A percentile compares a stretch with the other conserved stretches of the same genome.
Evolutionary conservation across 2,113 vertebrate genomes (phyloP).

Genomic region (Cyprinodon brontotheroides): DNA sequence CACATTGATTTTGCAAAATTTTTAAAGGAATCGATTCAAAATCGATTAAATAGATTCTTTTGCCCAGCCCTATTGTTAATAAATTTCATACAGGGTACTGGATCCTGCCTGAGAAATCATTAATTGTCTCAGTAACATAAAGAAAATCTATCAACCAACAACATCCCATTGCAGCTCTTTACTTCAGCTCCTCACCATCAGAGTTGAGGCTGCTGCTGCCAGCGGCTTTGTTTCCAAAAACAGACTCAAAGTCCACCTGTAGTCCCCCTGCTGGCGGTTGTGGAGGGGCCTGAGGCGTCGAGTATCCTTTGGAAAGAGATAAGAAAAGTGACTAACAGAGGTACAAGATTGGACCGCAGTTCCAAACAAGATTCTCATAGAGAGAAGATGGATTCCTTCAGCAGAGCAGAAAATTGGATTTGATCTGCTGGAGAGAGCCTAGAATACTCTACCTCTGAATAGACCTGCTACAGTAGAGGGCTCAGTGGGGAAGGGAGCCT

Average conservation of each 20-base stretch:
- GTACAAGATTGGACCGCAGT: background rate
- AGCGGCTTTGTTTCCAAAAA: conserved; percentile 93
- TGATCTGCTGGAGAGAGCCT: conserved; percentile 37
- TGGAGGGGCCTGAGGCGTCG: conserved; percentile 87
- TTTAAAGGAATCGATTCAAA: too few relatives aligned
- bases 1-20: too few relatives aligned
- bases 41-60: too few relatives aligned
- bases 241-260: conserved; percentile 98
- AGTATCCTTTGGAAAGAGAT: conserved; percentile 83
- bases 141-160: too few relatives aligned
- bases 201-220: conserved; percentile 84
- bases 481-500: conserved; percentile 87
- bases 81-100: too few relatives aligned
- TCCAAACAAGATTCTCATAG: conserved; percentile 1
- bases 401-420: conserved; percentile 9
- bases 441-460: conserved; percentile 87
- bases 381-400: conserved; percentile 4
- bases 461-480: conserved; percentile 90
- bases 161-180: too few relatives aligned
- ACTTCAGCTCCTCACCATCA: conserved; percentile 82
- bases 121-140: too few relatives aligned
- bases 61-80: too few relatives aligned
- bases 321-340: conserved; percentile 19
- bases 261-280: conserved; percentile 88
- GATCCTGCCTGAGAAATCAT: too few relatives aligned